Evolutionary conservation across 2,113 vertebrate genomes (phyloP).

Genomic region (Axis porcinus): DNA sequence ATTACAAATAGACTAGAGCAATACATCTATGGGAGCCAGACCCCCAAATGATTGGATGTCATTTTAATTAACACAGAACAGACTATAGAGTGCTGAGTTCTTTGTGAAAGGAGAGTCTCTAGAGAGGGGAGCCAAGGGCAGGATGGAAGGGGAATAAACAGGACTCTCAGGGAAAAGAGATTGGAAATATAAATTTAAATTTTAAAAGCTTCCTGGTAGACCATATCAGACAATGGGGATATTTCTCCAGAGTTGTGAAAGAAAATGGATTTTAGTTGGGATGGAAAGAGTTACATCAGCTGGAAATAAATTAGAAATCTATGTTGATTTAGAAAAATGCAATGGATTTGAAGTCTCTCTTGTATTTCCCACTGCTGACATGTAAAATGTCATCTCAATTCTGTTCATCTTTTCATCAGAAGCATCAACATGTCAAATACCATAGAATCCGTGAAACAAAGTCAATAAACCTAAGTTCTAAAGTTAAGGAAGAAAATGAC

Average conservation of each 20-base stretch:
- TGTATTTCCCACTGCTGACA: conserved; percentile 56
- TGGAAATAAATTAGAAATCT: not conserved
- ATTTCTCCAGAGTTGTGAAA: not conserved
- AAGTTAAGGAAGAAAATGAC: conserved; percentile 22
- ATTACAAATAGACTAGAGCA: conserved; percentile 63
- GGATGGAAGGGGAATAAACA: not conserved
- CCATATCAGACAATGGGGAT: not conserved
- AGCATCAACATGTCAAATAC: conserved; percentile 55
- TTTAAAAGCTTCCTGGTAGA: not conserved
- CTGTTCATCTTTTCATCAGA: conserved; percentile 60
- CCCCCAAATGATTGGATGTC: conserved; percentile 31
- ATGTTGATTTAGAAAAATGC: conserved; percentile 2
- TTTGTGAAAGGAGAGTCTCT: conserved; percentile 29
- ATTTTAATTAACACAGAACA: conserved; percentile 67
- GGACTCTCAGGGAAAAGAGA: not conserved
- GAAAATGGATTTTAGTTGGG: not conserved
- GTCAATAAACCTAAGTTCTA: conserved; percentile 43
- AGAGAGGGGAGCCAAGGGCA: not conserved
- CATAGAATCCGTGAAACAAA: conserved; percentile 39
- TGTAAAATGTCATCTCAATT: conserved; percentile 62
- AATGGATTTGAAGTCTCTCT: conserved; percentile 29
- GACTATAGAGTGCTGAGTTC: conserved; percentile 30
- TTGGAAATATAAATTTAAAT: not conserved
- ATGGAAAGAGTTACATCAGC: not conserved
- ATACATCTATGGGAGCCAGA: conserved; percentile 49